A percentile compares a stretch with the other conserved stretches of the same genome.
Evolutionary conservation across 2,797 vertebrate species (phyloP).

Genomic region (Rhadinocentrus ornatus): DNA sequence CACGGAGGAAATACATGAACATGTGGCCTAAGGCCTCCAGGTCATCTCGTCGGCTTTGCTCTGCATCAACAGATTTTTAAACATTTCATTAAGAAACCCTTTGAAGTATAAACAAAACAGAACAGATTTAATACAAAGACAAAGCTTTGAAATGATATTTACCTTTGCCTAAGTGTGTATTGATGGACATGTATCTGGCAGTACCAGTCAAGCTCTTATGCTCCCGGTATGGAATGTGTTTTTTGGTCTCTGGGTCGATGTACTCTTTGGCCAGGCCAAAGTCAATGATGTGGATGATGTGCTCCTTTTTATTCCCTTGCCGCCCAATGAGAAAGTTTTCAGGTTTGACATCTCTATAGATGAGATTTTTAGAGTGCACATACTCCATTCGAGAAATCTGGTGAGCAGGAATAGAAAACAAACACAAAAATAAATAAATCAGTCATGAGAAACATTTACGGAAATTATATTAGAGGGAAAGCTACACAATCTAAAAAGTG

Average conservation of each 20-base stretch:
- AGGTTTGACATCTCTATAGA: conserved; percentile 98
- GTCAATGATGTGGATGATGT: conserved; percentile 99
- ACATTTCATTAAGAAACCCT: conserved; percentile 30
- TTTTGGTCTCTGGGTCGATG: conserved; percentile 99
- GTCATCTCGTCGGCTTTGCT: conserved; percentile 98
- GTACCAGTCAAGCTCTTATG: conserved; percentile 99
- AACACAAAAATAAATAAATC: background rate
- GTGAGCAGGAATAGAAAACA: conserved; percentile 8
- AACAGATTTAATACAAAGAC: background rate
- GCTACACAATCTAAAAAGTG: background rate
- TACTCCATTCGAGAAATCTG: conserved; percentile 99
- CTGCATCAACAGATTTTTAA: conserved; percentile 75
- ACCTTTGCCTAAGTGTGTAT: conserved; percentile 99
- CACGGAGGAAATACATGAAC: conserved; percentile 99
- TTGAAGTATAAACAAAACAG: background rate
- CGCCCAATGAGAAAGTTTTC: conserved; percentile 98
- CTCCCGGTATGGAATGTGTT: conserved; percentile 99
- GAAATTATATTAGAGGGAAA: no score
- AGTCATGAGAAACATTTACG: background rate
- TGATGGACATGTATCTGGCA: conserved; percentile 99
- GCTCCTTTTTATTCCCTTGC: conserved; percentile 97
- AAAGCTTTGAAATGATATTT: conserved; percentile 35
- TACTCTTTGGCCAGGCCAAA: conserved; percentile 99
- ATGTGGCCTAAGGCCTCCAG: conserved; percentile 99
- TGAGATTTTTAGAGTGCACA: conserved; percentile 98